A percentile compares a stretch with the other conserved stretches of the same genome.
Evolutionary conservation across 1,140 invertebrate genomes (phyloP).

Genomic region (Drosophila willistoni): DNA sequence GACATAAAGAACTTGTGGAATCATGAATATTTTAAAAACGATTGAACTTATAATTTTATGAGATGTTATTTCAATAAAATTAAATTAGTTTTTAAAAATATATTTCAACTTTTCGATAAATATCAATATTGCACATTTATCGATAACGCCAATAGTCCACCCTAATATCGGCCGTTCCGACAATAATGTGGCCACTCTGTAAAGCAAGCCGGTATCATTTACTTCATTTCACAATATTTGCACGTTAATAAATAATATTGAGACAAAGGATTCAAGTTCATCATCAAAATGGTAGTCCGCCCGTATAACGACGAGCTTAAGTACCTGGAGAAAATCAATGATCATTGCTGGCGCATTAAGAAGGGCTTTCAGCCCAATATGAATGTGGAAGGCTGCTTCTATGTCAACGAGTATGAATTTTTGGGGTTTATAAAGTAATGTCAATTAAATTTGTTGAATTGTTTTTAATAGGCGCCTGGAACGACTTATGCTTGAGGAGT

Average conservation of each 20-base stretch:
- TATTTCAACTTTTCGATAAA: neutral
- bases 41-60: neutral
- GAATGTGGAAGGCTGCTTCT: conserved; percentile 99
- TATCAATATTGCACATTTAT: neutral
- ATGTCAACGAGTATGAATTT: conserved; percentile 87
- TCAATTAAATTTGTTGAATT: neutral
- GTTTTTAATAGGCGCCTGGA: conserved; percentile 90
- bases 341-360: conserved; percentile 96
- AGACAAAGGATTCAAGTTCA: neutral
- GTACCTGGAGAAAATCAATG: conserved; percentile 95
- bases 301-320: conserved; percentile 97
- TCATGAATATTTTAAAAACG: conserved; percentile 32
- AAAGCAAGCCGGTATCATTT: neutral
- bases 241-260: conserved; percentile 4
- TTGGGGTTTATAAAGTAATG: neutral
- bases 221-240: conserved; percentile 6
- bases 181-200: conserved; percentile 4
- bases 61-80: neutral
- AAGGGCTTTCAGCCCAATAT: conserved; percentile 99
- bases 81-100: neutral
- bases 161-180: conserved; percentile 19
- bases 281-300: conserved; percentile 91
- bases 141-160: neutral
- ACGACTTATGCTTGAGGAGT: conserved; percentile 98
- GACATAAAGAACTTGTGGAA: conserved; percentile 26